A percentile compares a stretch with the other conserved stretches of the same genome.
Conservation (phyloP, 2,113 vertebrate species). For the Baryphthengus martii region DNA sequence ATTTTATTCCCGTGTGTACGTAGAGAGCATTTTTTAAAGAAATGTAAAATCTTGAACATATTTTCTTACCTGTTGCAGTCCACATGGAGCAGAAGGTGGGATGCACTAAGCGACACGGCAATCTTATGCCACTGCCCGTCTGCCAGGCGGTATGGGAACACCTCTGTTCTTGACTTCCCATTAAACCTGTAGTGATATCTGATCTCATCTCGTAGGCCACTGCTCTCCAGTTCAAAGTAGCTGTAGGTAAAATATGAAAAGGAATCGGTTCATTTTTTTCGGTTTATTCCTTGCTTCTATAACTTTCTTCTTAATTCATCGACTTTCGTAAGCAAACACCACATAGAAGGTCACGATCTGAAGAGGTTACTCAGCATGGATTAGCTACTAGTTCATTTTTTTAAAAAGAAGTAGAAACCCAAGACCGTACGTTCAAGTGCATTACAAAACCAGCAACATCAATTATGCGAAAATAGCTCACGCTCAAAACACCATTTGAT, state of each 20-base stretch:
- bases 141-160: conserved; percentile 91
- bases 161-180: conserved; percentile 86
- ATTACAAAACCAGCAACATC: background rate
- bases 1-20: background rate
- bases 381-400: background rate
- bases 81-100: conserved; percentile 87
- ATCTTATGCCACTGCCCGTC: conserved; percentile 93
- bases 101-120: conserved; percentile 86
- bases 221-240: conserved; percentile 97
- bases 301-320: background rate
- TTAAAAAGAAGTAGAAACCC: background rate
- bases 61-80: conserved; percentile 90
- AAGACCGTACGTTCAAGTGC: background rate
- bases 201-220: conserved; percentile 89
- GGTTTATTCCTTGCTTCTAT: background rate
- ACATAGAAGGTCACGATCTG: background rate
- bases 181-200: conserved; percentile 88
- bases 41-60: background rate
- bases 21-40: background rate
- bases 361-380: background rate
- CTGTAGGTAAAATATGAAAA: conserved; percentile 66
- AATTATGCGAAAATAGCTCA: background rate
- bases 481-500: background rate
- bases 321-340: background rate
- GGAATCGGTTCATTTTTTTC: background rate